Conservation (phyloP, 2,797 vertebrate genomes). For the Eulemur albifrons region DNA sequence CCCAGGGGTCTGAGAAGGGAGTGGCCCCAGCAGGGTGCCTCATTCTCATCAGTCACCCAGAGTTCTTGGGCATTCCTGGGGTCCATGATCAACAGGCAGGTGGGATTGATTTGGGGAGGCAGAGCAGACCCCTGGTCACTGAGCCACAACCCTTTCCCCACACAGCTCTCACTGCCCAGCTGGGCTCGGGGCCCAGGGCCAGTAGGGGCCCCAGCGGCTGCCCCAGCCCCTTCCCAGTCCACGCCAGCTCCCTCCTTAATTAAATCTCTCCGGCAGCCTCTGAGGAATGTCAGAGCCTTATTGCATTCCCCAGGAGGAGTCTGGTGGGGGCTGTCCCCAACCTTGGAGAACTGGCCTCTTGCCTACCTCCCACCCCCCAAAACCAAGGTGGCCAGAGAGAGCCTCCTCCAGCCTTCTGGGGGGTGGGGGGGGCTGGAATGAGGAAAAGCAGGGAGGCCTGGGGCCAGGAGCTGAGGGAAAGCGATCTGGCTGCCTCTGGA, state of each 20-base stretch:
- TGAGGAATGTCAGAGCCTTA: conserved; percentile 90
- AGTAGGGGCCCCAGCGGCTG: background rate
- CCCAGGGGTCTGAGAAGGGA: background rate
- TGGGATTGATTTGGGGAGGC: no score
- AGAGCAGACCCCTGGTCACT: background rate
- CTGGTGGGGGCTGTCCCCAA: conserved; percentile 21
- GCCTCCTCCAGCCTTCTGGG: conserved; percentile 57
- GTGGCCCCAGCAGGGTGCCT: background rate
- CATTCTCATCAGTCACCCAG: background rate
- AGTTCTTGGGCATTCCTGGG: background rate
- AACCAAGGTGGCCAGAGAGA: conserved; percentile 43
- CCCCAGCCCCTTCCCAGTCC: background rate
- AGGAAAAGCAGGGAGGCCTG: conserved; percentile 80
- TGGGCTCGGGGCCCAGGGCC: background rate
- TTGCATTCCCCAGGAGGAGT: conserved; percentile 75
- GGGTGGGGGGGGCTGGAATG: conserved; percentile 75
- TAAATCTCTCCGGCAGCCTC: conserved; percentile 93
- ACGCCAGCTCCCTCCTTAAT: conserved; percentile 86
- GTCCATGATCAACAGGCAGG: background rate
- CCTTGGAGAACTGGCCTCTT: conserved; percentile 32
- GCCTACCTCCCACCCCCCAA: background rate
- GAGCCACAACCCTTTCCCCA: background rate
- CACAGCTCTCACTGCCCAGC: background rate
- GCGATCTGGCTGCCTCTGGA: conserved; percentile 76
- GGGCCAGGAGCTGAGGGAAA: conserved; percentile 57